Evolutionary conservation across 2,888 invertebrate genomes (phyloP).

Genomic region (Agrilus biguttatus): DNA sequence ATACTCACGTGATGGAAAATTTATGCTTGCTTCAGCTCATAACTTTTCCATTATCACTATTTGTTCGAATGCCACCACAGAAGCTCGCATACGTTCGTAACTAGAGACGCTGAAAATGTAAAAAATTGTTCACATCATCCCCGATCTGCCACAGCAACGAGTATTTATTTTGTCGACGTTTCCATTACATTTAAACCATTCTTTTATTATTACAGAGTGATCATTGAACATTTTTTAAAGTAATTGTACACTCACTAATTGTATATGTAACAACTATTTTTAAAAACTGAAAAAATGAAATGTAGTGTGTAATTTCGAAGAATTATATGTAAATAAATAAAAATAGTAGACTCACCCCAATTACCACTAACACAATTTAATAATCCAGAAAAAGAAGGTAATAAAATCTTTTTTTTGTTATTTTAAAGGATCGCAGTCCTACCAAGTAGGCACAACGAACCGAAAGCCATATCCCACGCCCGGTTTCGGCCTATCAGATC

Average conservation of each 20-base stretch:
- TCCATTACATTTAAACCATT: not conserved
- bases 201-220: not conserved
- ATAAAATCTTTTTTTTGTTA: no score
- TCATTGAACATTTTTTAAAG: not conserved
- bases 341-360: no score
- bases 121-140: conserved; percentile 1
- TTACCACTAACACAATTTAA: no score
- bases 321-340: no score
- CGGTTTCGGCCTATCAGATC: no score
- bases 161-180: not conserved
- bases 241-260: not conserved
- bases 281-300: no score
- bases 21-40: conserved; percentile 24
- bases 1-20: conserved; percentile 27
- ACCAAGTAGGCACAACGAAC: no score
- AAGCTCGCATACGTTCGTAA: conserved; percentile 19
- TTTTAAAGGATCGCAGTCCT: no score
- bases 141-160: not conserved
- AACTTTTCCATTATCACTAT: conserved; percentile 30
- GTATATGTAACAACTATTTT: not conserved
- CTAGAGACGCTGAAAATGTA: conserved; percentile 8
- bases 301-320: no score
- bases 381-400: no score
- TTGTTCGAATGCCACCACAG: conserved; percentile 25
- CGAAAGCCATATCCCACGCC: no score